Conservation (phyloP, 2,113 vertebrate genomes). For the Pseudopodoces humilis region DNA sequence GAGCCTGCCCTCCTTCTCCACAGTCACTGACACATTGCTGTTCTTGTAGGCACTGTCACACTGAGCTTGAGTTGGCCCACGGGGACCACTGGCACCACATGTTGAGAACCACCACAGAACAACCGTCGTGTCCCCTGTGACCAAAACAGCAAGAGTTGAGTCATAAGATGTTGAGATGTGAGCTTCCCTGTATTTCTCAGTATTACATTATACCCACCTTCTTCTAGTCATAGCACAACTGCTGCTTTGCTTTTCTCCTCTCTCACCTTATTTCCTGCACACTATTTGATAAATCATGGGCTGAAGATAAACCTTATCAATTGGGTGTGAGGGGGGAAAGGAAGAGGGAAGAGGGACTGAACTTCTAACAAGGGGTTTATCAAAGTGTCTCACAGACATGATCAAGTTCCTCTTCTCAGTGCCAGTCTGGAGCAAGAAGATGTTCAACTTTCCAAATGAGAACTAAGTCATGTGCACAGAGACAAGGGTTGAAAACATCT, state of each 20-base stretch:
- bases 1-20: slow-evolving; percentile 77
- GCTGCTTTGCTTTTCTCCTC: not conserved
- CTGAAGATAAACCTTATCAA: not conserved
- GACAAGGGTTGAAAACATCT: not conserved
- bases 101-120: slow-evolving; percentile 82
- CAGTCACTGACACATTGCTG: slow-evolving; percentile 78
- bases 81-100: slow-evolving; percentile 83
- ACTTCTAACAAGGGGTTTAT: not conserved
- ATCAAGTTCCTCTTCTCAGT: not conserved
- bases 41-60: slow-evolving; percentile 83
- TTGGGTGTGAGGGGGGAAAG: not conserved
- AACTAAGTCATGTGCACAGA: not conserved
- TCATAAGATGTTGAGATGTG: not conserved
- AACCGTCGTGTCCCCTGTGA: slow-evolving; percentile 7
- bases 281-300: not conserved
- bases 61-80: slow-evolving; percentile 86
- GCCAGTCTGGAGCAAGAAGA: not conserved
- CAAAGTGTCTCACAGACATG: not conserved
- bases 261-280: not conserved
- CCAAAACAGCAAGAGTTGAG: not conserved
- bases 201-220: not conserved
- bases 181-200: not conserved
- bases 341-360: not conserved
- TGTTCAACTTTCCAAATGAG: not conserved
- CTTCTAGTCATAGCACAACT: not conserved